Base-by-base conservation (phyloP, 2,113 vertebrate genomes). In the Poeciliopsis retropinna region DNA sequence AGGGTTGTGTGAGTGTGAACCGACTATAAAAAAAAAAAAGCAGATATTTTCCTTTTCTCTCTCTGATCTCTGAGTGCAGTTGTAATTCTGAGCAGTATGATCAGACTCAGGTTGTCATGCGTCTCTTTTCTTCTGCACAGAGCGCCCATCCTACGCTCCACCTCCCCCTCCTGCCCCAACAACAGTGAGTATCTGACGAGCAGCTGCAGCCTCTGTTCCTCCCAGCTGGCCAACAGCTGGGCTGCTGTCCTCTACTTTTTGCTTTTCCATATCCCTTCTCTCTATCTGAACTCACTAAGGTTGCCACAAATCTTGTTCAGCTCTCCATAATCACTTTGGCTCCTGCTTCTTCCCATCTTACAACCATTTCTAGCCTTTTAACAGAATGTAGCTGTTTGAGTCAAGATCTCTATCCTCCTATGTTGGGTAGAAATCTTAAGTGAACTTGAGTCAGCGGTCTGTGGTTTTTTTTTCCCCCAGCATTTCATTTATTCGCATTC, bases 71-170 rank as follows among this genome's bases (percentile, higher is more conserved):
- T 54, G 22, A 64, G 12, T 28, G 6, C 31, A 32, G 31, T 19
- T 9, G 4, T 17, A 64, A 57, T 17, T 7, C 4, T 2, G 37
- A 11, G 51, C 47, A 41, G 17, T 14, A 17, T 14, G 17, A 0
- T 12, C 0, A 69, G 22, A 63, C 13, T 7, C 2, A 29, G 12
- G 12, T 65, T 62, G 17, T 44, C 61, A 10, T 57, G 3, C 10
- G 10, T 37, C 30, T 0, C 54, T 30, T 0, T 5, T 0, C 63
- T 3, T 12, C 62, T 76, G 73, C 82, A 91, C 95, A 99, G 97
- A 99, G 93, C 95, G 97, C 87, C 98, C 98, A 83, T 99, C 97
- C 76, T 98, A 99, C 79, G 96, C 97, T 87, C 98, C 97, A 86
- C 97, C 97, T 92, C 98, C 97, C 82, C 95, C 97, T 95, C 97